Conservation (phyloP, 1,140 invertebrate species). For the Hirudo medicinalis region DNA sequence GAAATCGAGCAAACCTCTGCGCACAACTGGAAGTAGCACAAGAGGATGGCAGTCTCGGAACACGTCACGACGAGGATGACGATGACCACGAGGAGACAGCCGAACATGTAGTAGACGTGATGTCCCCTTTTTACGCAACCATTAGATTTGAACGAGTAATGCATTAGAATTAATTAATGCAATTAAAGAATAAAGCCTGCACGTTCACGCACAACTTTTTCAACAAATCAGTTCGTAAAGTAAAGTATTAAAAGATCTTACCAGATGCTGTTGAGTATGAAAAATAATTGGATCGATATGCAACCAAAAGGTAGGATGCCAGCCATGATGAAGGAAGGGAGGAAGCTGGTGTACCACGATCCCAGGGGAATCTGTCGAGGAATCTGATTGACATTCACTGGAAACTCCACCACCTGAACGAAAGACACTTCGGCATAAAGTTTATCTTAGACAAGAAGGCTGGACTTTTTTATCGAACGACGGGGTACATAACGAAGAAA, state of each 20-base stretch:
- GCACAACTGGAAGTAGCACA: constrained; percentile 99
- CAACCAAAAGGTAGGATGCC: constrained; percentile 96
- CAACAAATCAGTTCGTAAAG: background rate
- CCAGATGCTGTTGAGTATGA: constrained; percentile 97
- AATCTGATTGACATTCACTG: constrained; percentile 95
- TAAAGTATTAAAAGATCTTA: constrained; percentile 29
- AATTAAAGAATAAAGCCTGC: no score
- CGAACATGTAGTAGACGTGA: constrained; percentile 99
- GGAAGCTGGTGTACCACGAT: constrained; percentile 84
- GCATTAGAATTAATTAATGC: constrained; percentile 21
- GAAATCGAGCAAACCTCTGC: constrained; percentile 64
- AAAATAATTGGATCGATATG: constrained; percentile 98
- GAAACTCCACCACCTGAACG: constrained; percentile 72
- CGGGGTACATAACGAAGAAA: background rate
- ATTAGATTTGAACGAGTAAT: no score
- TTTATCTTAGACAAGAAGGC: background rate
- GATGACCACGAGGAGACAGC: constrained; percentile 93
- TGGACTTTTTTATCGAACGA: background rate
- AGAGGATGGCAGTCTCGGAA: constrained; percentile 90
- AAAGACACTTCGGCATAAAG: background rate
- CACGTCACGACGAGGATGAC: constrained; percentile 93
- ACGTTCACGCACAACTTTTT: background rate
- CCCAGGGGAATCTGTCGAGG: constrained; percentile 94
- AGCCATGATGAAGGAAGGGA: constrained; percentile 78
- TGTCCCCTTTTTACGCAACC: constrained; percentile 52